These are phyloP conservation scores for Drosophila incognita DNA, from an alignment of 2,888 invertebrate genomes.

Conservation along the genomic window DNA sequence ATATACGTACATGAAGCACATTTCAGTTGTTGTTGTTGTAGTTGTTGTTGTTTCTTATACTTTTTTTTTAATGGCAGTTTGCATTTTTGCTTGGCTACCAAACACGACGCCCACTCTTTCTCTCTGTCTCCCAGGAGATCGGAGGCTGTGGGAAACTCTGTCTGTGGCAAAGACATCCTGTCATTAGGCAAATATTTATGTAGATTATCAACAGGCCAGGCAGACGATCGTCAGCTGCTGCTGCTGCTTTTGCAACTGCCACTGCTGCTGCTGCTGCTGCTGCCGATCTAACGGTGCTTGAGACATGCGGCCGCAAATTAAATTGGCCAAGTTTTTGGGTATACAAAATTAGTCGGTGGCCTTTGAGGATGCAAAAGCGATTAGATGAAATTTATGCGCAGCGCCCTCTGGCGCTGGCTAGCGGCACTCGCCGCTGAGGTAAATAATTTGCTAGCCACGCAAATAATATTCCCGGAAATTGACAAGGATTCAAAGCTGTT, in stretches of 20 bases:
- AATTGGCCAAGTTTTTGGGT: conserved; percentile 33
- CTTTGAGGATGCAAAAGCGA: conserved; percentile 49
- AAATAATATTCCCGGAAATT: conserved; percentile 78
- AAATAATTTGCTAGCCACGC: conserved; percentile 44
- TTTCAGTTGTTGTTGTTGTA: conserved; percentile 18
- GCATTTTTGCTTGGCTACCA: conserved; percentile 66
- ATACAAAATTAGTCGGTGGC: conserved; percentile 56
- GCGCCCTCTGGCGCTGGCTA: conserved; percentile 72
- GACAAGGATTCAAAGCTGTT: conserved; percentile 69
- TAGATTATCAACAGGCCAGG: conserved; percentile 53
- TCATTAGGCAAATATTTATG: conserved; percentile 78
- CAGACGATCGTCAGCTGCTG: conserved; percentile 39
- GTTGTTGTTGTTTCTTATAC: conserved; percentile 25
- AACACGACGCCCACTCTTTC: conserved; percentile 70
- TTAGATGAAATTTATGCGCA: conserved; percentile 65
- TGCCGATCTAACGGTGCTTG: conserved; percentile 62
- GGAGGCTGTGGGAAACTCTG: conserved; percentile 64
- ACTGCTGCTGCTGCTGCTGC: conserved; percentile 28
- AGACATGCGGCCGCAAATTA: conserved; percentile 47
- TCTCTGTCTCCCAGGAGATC: conserved; percentile 9
- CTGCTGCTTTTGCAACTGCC: conserved; percentile 13
- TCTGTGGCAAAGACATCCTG: conserved; percentile 63
- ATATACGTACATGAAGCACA: conserved; percentile 53
- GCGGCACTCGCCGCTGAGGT: conserved; percentile 28
- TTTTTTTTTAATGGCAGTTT: conserved; percentile 65